Evolutionary conservation across 2,113 vertebrate genomes (phyloP), one percentile per base, ranked within the genome.

Genomic region (Okapia johnstoni): DNA sequence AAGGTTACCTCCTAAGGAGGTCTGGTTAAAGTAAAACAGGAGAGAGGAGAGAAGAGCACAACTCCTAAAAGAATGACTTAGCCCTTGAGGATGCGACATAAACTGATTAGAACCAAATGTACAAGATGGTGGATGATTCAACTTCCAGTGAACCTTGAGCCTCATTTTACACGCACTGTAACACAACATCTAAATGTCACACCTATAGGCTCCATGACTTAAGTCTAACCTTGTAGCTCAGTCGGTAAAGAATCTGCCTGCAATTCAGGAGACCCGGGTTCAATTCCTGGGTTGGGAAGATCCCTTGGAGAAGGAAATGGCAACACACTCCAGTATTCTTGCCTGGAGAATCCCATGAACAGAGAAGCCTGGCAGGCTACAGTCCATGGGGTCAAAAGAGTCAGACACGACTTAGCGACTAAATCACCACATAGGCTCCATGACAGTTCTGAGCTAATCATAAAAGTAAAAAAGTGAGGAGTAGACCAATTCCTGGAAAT

Each of bases 201-300:
- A 80, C 30, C 77, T 80, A 80, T 5, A 33, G 46, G 28, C 16
- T 10, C 28, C 28, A 48, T 48, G 43, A 77, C 26, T n/a, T n/a
- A 70, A 23, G n/a, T 40, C n/a, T 23, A 70, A 19, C n/a, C n/a
- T 70, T 36, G 9, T 36, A 70, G 19, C 21, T 40, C 36, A 70
- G 19, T 40, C 1, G 0, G 19, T 40, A 70, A 40, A 70, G 66
- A 70, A 70, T 70, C 66, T 70, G 19, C n/a, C 66, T 70, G n/a
- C 66, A 40, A 23, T 40, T n/a, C n/a, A 12, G 10, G 19, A 70
- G 66, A 70, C n/a, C n/a, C 0, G 0, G 66, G 9, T 70, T 70
- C 0, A 0, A 40, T 40, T 13, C 66, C 66, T 40, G 66, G n/a
- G 5, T 70, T 70, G 66, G n/a, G 19, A 6, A 70, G 21, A 40